Evolutionary conservation across 2,797 vertebrate species (phyloP), one percentile per base, ranked within the genome.

Genomic region (Enteromius unitaeniatus): DNA sequence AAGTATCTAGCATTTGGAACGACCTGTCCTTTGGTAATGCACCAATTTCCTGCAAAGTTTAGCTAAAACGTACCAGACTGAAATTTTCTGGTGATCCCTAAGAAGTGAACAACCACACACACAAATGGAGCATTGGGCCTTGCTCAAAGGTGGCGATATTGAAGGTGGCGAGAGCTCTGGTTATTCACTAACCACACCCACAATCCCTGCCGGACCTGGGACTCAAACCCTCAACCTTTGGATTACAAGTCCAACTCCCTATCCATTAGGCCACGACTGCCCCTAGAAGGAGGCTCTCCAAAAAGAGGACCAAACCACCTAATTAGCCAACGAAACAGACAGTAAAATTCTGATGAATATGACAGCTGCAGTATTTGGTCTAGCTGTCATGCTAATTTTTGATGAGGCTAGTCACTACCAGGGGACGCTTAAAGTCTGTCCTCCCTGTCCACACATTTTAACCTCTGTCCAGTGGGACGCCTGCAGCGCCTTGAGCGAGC

Each of bases 401-500:
- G 47, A 76, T 53, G 45, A 75, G 19, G 62, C 19, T 26, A 70
- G 75, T 55, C 23, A 21, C 51, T 64, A 82, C 15, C 21, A 72
- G 51, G 26, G 65, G 28, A 69, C 1, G 40, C 65, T 83, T 55
- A 17, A 58, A 55, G 34, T 69, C 65, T 83, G 82, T 69, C 65
- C 82, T 84, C 53, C 23, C 34, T 72, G 80, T 82, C 67, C 47
- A 82, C 75, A 78, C 75, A 78, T 26, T 64, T 82, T 79, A 86
- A 86, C 75, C 79, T 65, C 51, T 73, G 67, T 78, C 23, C 7
- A n/a, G 23, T 58, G 13, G 15, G 73, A 83, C 0, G 37, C 19
- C 64, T n/a, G 14, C 47, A 69, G 64, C 19, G 26, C 74, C 74
- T 58, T 19, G 51, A 23, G 82, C 19, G 3, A 78, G 19, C 28